Evolutionary conservation across 2,797 vertebrate genomes (phyloP).

Genomic region (Chelonia mydas): DNA sequence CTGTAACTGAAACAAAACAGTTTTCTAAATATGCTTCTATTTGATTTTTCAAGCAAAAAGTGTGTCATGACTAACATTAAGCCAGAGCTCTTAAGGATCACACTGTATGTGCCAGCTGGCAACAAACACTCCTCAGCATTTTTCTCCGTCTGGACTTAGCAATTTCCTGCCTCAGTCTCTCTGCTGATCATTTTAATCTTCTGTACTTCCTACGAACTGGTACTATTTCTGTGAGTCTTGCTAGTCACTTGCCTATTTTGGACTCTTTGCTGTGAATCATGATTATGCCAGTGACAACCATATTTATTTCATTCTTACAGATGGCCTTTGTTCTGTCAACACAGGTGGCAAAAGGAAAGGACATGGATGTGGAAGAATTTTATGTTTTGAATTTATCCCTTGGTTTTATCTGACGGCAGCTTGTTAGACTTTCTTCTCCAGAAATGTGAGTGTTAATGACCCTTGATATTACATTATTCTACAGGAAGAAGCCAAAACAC

Average conservation of each 20-base stretch:
- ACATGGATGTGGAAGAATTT: background rate
- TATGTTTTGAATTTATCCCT: background rate
- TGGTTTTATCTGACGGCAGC: background rate
- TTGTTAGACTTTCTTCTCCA: background rate
- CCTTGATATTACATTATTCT: background rate
- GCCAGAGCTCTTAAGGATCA: background rate
- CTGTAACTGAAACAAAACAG: background rate
- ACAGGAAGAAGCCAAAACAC: background rate
- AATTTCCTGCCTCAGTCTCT: background rate
- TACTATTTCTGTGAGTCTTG: background rate
- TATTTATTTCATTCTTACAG: background rate
- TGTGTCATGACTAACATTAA: background rate
- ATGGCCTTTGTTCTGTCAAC: background rate
- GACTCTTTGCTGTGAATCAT: accelerated
- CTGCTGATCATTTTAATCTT: background rate
- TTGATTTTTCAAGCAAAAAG: background rate
- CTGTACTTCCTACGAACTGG: background rate
- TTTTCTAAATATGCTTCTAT: background rate
- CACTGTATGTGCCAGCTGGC: background rate
- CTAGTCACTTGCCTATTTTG: background rate
- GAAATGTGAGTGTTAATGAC: background rate
- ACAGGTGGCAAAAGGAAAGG: background rate
- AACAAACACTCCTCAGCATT: background rate
- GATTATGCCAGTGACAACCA: background rate
- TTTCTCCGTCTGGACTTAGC: background rate